Evolutionary conservation across 1,140 invertebrate species (phyloP).

Genomic region (Rhyzopertha dominica): DNA sequence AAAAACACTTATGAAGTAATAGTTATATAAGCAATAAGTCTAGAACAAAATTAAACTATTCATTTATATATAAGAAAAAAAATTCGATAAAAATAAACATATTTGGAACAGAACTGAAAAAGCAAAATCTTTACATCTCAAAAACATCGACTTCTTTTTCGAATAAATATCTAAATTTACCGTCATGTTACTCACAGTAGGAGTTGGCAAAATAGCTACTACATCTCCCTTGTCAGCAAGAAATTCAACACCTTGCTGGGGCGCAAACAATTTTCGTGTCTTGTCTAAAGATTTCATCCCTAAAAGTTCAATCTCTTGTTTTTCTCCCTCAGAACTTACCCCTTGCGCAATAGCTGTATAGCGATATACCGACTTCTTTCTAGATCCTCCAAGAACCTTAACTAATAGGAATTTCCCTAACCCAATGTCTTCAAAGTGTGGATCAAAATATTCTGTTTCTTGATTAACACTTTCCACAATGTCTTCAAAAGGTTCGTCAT

Average conservation of each 20-base stretch:
- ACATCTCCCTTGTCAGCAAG: conserved; percentile 3
- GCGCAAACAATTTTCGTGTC: conserved; percentile 9
- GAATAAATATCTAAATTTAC: too few relatives aligned
- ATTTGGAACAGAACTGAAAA: too few relatives aligned
- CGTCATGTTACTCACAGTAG: conserved; percentile 15
- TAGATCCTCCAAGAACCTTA: conserved; percentile 13
- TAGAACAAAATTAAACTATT: too few relatives aligned
- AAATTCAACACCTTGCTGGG: conserved; percentile 10
- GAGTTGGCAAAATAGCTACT: conserved; percentile 8
- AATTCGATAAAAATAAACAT: too few relatives aligned
- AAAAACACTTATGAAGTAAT: too few relatives aligned
- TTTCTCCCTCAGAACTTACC: conserved; percentile 8
- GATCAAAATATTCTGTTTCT: conserved; percentile 18
- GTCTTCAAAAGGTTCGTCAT: conserved; percentile 10
- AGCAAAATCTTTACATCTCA: too few relatives aligned
- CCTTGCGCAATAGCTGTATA: conserved; percentile 6
- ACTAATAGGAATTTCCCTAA: conserved; percentile 15
- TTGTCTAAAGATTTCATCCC: conserved; percentile 12
- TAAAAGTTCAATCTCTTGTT: conserved; percentile 14
- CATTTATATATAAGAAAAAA: too few relatives aligned
- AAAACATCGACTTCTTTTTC: too few relatives aligned
- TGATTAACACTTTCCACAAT: background rate
- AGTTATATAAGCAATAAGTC: too few relatives aligned
- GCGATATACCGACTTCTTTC: conserved; percentile 15
- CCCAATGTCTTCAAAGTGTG: conserved; percentile 6